Evolutionary conservation across 1,140 invertebrate genomes (phyloP).

Genomic region (Ostrea denselamellosa): DNA sequence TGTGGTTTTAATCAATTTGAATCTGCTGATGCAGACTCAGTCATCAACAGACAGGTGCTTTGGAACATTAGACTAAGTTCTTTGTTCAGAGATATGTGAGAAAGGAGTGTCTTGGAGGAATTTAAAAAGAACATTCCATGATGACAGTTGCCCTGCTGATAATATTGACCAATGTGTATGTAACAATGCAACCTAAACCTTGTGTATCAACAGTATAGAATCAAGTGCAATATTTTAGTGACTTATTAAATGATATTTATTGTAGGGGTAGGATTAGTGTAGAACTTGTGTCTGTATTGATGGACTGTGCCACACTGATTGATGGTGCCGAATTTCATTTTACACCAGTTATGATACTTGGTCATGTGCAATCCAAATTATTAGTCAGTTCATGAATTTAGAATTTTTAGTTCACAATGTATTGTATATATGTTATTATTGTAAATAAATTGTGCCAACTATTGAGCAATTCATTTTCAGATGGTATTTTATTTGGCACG

Average conservation of each 20-base stretch:
- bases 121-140: not conserved
- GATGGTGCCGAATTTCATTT: not conserved
- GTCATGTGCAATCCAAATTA: not conserved
- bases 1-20: not conserved
- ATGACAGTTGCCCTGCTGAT: not conserved
- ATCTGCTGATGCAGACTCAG: not conserved
- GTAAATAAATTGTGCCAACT: conserved; percentile 27
- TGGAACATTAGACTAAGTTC: not conserved
- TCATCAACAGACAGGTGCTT: not conserved
- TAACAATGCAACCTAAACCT: not conserved
- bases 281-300: not conserved
- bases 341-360: not conserved
- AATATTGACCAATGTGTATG: not conserved
- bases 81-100: not conserved
- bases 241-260: not conserved
- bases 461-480: not conserved
- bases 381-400: not conserved
- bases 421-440: not conserved
- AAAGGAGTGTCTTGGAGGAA: not conserved
- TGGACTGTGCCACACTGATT: not conserved
- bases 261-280: not conserved
- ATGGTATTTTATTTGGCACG: no score
- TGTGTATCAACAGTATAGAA: not conserved
- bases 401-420: not conserved
- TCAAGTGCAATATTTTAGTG: conserved; percentile 21